Base-by-base conservation (phyloP, 1,140 invertebrate species). In the Meloidogyne floridensis region DNA sequence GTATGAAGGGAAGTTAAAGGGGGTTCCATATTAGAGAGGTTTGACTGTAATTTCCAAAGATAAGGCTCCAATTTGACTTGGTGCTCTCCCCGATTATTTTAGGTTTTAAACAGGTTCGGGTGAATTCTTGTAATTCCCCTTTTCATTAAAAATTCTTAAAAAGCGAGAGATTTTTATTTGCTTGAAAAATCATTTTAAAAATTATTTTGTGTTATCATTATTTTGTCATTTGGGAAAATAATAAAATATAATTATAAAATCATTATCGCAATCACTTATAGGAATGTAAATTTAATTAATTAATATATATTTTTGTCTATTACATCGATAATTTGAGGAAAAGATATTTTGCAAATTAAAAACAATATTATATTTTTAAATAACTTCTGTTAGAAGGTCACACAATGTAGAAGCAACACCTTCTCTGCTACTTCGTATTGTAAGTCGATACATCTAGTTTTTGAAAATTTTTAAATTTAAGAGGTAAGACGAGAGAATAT, bases 401-500 rank as follows among this genome's bases (percentile, higher is more conserved):
- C 91, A 90, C 72, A 92, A 82, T 53, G 86, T 85, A 79, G 89
- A 87, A 47, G 91, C 89, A 65, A 91, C 90, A 10, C 80, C 84
- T 72, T 91, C 91, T 81, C 91, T 91, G 80, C 90, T 92, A 70
- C 91, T 90, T 73, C 92, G 86, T 59, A 92, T 86, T 43, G 92
- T 92, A 80, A 92, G 84, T 65, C 92, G 90, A 86, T 91, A 92
- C 92, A 92, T 92, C 91, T 92, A 89, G n/a, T 53, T n/a, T 9
- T 20, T 18, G 88, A 87, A 51, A 32, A 32, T 32, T 80, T n/a
- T 53, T 20, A 54, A n/a, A 82, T 4, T 80, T 43, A 84, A 20
- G 6, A 18, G 6, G n/a, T 8, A 15, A 32, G 32, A 32, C 32
- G 51, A 18, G 43, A 80, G 6, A 65, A 32, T 32, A 32, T 32